Evolutionary conservation across 2,113 vertebrate species (phyloP), one percentile per base, ranked within the genome.

Genomic region (Ciconia stormi): DNA sequence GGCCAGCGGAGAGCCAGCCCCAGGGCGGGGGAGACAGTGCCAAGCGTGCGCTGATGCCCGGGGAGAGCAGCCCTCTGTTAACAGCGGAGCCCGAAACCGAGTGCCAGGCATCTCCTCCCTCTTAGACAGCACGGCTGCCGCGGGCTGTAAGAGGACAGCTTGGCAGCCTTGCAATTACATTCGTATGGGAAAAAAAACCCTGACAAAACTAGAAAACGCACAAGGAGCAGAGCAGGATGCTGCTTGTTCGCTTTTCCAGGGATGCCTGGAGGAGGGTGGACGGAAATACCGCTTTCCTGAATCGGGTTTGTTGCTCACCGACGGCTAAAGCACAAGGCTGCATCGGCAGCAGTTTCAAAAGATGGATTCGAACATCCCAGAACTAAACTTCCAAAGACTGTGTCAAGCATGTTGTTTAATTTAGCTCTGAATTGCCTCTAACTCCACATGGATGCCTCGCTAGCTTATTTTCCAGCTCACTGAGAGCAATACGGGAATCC

Each of bases 391-490:
- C 94, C 89, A 92, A 50, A 94, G 95, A 76, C 77, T 55, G 61
- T 66, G 30, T 42, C 65, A 52, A 61, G 53, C 76, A 22, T 9
- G 9, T 42, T 16, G 66, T 71, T 85, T 89, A 27, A 40, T 61
- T 65, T 56, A 34, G 90, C 91, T 74, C 56, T 30, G 77, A 95
- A 96, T 97, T 95, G 97, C 96, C 96, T 95, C 83, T 73, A 89
- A 96, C 73, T 92, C 92, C 97, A 97, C 96, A 94, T 93, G 96
- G 92, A 36, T 93, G 92, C 85, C 93, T 97, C 93, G 82, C 89
- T 73, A 97, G 98, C 97, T 98, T 98, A 96, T 99, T 98, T 98
- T 98, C 98, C 98, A 98, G 96, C 97, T 98, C 97, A 97, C 78
- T 97, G 97, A 95, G 85, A 98, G 97, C 98, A 98, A 94, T 65